Evolutionary conservation across 2,888 invertebrate species (phyloP).

Genomic region (Electrophaes corylata): DNA sequence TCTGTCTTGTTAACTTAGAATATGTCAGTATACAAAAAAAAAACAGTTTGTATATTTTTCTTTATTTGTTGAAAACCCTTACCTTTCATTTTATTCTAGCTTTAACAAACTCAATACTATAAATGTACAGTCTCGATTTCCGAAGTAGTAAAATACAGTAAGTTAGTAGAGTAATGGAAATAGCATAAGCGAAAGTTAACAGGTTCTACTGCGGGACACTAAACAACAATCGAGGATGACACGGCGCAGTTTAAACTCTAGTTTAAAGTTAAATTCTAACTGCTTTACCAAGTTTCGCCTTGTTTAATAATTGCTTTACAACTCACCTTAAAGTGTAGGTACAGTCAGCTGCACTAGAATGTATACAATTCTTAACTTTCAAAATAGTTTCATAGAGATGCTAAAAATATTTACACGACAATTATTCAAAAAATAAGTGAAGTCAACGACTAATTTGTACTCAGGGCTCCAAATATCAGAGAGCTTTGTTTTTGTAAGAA

Average conservation of each 20-base stretch:
- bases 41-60: no score
- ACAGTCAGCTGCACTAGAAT: no score
- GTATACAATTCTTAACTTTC: no score
- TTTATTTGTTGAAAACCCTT: background rate
- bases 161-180: constrained; percentile 6
- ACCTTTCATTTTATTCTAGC: background rate
- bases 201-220: constrained; percentile 19
- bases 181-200: constrained; percentile 16
- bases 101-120: background rate
- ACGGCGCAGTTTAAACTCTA: constrained; percentile 26
- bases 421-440: no score
- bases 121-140: background rate
- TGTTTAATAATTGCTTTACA: constrained; percentile 36
- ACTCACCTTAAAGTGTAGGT: background rate
- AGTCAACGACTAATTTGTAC: no score
- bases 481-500: constrained; percentile 67
- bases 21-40: no score
- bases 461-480: constrained; percentile 67
- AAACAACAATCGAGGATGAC: constrained; percentile 22
- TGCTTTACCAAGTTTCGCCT: constrained; percentile 32
- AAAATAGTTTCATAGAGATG: no score
- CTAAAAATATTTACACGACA: no score
- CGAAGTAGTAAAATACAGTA: constrained; percentile 2
- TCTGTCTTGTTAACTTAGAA: no score
- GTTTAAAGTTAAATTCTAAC: constrained; percentile 24